Base-by-base conservation (phyloP, 2,797 vertebrate species). In the Manis crassicaudata region DNA sequence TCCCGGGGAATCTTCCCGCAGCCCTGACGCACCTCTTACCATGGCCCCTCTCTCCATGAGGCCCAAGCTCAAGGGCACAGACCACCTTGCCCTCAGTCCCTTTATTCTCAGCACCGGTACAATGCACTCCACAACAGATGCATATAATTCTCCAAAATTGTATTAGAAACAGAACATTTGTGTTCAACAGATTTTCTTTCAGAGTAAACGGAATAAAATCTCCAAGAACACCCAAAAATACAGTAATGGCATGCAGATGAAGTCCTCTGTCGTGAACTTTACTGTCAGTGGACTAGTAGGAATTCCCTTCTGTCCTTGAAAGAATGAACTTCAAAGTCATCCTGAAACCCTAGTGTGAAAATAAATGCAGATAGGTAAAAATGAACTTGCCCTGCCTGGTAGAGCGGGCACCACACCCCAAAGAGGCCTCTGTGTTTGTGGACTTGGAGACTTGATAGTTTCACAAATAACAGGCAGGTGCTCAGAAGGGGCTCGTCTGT, bases 291-390 rank as follows among this genome's bases (percentile, higher is more conserved):
- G 16, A 3, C 46, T 5, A 1, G 27, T 46, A 86, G 92, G 84
- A 95, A 93, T 86, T 90, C 75, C 95, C 93, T 90, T 46, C 96
- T 56, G 91, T 81, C 72, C 52, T 82, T 83, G 89, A 95, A 90
- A 85, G 89, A 90, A 46, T 1, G 11, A 92, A 35, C 91, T 92
- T 73, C 62, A 67, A 72, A 83, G 80, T 95, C 92, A 95, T 54
- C 82, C 84, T 20, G 95, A 96, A 96, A 97, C 93, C 76, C 23
- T 6, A 18, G 40, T 11, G n/a, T n/a, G 58, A 95, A 97, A 76
- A 81, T 67, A 88, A 11, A 93, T 83, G 92, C 88, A 92, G 90
- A 95, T 85, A 14, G 8, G 16, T 32, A 14, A 21, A 43, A 68
- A 10, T 12, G 83, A 84, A 76, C 50, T 62, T 4, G 11, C 76